phyloP scores from a whole-genome alignment of 2,888 invertebrate species.

The Chloroclysta siterata region DNA sequence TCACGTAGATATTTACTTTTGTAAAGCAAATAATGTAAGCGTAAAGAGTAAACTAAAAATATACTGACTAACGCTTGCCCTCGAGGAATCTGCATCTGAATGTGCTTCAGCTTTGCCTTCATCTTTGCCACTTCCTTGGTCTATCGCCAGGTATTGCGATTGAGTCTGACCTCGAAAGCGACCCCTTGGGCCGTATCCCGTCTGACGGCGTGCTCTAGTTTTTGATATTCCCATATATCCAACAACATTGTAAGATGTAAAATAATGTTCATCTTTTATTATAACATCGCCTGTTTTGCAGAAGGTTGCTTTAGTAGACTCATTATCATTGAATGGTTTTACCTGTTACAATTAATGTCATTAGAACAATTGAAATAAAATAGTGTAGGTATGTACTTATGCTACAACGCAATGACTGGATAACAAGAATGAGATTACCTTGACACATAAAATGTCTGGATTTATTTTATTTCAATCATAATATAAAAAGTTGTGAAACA shows the following conservation, averaged over 20 bases:
- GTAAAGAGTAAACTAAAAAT: neutral
- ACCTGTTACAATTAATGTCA: slow-evolving; percentile 53
- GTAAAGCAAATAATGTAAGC: neutral
- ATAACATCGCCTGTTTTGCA: slow-evolving; percentile 50
- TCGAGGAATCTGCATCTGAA: slow-evolving; percentile 89
- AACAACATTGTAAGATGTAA: slow-evolving; percentile 23
- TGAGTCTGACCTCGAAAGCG: slow-evolving; percentile 91
- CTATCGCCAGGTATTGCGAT: slow-evolving; percentile 90
- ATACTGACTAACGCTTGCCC: slow-evolving; percentile 89
- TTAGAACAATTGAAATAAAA: slow-evolving; percentile 32
- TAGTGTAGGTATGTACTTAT: slow-evolving; percentile 7
- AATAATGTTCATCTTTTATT: slow-evolving; percentile 25
- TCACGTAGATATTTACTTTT: slow-evolving; percentile 13
- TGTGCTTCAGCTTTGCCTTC: slow-evolving; percentile 93
- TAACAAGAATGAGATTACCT: slow-evolving; percentile 34
- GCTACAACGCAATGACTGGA: slow-evolving; percentile 31
- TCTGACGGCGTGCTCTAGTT: slow-evolving; percentile 58
- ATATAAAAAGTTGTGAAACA: slow-evolving; percentile 62
- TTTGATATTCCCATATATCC: slow-evolving; percentile 18
- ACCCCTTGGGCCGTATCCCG: slow-evolving; percentile 61
- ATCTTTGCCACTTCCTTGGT: slow-evolving; percentile 82
- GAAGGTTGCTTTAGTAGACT: slow-evolving; percentile 42
- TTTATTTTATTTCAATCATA: slow-evolving; percentile 57
- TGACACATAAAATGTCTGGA: slow-evolving; percentile 38
- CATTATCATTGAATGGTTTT: slow-evolving; percentile 41